Conservation (phyloP, 2,113 vertebrate genomes). For the Globicephala melas region DNA sequence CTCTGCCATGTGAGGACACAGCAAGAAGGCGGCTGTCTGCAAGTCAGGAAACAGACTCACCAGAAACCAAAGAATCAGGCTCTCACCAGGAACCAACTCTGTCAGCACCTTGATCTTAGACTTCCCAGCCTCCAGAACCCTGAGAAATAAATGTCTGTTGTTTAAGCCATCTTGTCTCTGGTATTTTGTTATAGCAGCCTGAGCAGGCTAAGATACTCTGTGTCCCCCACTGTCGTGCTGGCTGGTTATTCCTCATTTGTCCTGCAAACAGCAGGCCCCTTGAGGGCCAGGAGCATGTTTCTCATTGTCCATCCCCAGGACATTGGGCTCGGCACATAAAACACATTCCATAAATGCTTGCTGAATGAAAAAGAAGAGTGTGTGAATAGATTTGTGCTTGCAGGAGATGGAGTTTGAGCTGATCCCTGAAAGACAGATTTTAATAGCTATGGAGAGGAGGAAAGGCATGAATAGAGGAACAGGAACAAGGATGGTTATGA, state of each 20-base stretch:
- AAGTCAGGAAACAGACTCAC: background rate
- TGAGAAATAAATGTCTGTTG: background rate
- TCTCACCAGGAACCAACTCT: background rate
- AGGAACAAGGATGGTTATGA: background rate
- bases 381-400: background rate
- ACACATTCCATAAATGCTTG: background rate
- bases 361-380: background rate
- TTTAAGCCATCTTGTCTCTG: background rate
- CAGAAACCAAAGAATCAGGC: background rate
- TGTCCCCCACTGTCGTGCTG: background rate
- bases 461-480: background rate
- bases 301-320: background rate
- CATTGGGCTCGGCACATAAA: background rate
- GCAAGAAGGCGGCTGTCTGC: background rate
- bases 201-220: background rate
- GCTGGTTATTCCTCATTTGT: background rate
- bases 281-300: background rate
- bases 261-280: background rate
- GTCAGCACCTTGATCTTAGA: background rate
- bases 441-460: background rate
- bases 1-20: background rate
- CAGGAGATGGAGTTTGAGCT: background rate
- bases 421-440: background rate
- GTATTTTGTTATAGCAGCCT: background rate
- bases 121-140: background rate